phyloP scores from a whole-genome alignment of 64 coral and sea anemone genomes.

The Stylophora pistillata region DNA sequence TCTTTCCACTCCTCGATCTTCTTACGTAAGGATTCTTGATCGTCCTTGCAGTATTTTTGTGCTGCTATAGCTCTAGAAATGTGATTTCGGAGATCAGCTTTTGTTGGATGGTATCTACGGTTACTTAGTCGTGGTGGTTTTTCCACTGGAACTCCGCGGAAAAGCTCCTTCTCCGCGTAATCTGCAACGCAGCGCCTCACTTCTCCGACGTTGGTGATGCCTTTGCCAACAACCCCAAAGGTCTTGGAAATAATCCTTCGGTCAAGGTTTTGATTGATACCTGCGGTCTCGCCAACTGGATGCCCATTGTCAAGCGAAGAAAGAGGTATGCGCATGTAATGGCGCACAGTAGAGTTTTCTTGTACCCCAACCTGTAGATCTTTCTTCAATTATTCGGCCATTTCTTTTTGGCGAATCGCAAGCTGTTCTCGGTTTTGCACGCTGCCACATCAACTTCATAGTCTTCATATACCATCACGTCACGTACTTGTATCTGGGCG shows the following conservation, averaged over 20 bases:
- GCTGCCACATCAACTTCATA: neutral
- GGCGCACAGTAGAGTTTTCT: neutral
- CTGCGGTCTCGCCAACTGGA: constrained; percentile 26
- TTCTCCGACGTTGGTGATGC: constrained; percentile 23
- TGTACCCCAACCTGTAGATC: neutral
- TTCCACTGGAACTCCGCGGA: neutral
- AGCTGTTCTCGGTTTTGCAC: neutral
- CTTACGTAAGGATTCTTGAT: constrained; percentile 43
- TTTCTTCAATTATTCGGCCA: neutral
- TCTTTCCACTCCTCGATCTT: constrained; percentile 40
- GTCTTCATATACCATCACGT: neutral
- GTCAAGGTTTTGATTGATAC: constrained; percentile 50
- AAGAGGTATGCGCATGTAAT: neutral
- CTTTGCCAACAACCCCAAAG: constrained; percentile 26
- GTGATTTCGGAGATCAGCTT: constrained; percentile 49
- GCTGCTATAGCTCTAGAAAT: constrained; percentile 32
- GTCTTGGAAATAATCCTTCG: constrained; percentile 15
- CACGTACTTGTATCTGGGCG: neutral
- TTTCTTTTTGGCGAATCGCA: neutral
- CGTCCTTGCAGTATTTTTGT: constrained; percentile 14
- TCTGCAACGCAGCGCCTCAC: constrained; percentile 21
- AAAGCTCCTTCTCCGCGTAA: constrained; percentile 34
- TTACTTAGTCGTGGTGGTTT: neutral
- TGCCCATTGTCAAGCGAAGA: constrained; percentile 7
- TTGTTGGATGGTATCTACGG: constrained; percentile 28